Evolutionary conservation across 1,140 invertebrate genomes (phyloP), one percentile per base, ranked within the genome.

Genomic region (Penaeus japonicus): DNA sequence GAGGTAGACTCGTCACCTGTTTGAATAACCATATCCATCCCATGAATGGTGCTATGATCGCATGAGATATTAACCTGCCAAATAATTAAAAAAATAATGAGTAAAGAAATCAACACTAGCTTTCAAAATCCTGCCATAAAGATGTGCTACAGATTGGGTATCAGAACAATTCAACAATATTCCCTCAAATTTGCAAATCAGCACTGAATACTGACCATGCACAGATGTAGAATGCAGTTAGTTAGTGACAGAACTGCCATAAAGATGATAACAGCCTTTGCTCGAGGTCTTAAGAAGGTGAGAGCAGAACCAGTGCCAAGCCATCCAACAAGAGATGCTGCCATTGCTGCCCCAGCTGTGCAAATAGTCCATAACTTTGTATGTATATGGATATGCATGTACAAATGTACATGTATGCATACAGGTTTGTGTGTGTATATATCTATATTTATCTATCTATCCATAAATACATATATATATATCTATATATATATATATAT

Each of bases 1-100:
- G 39, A 17, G 20, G 59, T 17, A 70, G 62, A 20, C 17, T 20
- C 22, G 22, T 20, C 75, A 17, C 79, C 22, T 24, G 22, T 20
- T 59, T 82, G 62, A 12, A 88, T 54, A 2, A 83, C 86, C 20
- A 75, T 15, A 53, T 88, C 86, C 86, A 88, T 83, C 30, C 86
- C 86, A 24, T 65, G 77, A 62, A 88, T 83, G 5, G 75, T 57
- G n/a, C 82, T 80, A 54, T 82, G 86, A 22, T 88, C 65, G 75
- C 86, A 88, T 0, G 86, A 88, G 4, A 88, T 57, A 39, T 83
- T 88, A 39, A 88, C 86, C 86, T 88, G 75, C 10, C 39, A 47
- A 30, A 30, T 27, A 39, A 75, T n/a, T n/a, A 47, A 55, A 7
- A 20, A 18, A 5, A 30, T 3, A 4, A 27, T 47, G 47, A 47